Conservation (phyloP, 1,140 invertebrate genomes). For the Cydia pomonella region DNA sequence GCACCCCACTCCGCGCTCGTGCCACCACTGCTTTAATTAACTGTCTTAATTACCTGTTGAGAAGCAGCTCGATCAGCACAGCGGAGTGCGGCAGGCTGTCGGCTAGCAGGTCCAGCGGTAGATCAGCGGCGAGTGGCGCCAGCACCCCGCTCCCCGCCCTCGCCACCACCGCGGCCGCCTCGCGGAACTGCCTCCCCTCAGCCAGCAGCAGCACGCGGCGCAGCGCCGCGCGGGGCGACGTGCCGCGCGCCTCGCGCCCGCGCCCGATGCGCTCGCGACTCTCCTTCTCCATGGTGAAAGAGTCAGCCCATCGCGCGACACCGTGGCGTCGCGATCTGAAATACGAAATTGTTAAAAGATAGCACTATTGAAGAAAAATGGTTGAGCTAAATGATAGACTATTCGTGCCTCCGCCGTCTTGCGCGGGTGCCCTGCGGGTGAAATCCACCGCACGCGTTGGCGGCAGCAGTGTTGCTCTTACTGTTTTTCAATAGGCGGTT, state of each 20-base stretch:
- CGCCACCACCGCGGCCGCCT: conserved; percentile 89
- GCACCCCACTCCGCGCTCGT: conserved; percentile 86
- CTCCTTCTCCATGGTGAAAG: conserved; percentile 79
- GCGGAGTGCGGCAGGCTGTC: conserved; percentile 93
- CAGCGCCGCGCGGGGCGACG: conserved; percentile 87
- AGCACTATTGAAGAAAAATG: too few relatives aligned
- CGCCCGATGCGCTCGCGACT: conserved; percentile 82
- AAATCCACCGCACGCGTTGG: too few relatives aligned
- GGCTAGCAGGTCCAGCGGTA: conserved; percentile 92
- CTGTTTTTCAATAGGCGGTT: too few relatives aligned
- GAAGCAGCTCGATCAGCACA: conserved; percentile 91
- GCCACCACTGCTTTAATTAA: conserved; percentile 88
- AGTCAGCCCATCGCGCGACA: conserved; percentile 65
- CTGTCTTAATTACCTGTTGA: conserved; percentile 88
- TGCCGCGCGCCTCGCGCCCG: conserved; percentile 82
- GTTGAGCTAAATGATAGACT: too few relatives aligned
- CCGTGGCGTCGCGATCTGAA: too few relatives aligned
- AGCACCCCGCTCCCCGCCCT: conserved; percentile 88
- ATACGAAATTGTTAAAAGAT: too few relatives aligned
- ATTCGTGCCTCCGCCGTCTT: too few relatives aligned
- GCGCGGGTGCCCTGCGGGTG: too few relatives aligned
- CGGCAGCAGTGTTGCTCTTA: too few relatives aligned
- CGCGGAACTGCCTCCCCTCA: conserved; percentile 89
- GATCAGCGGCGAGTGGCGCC: conserved; percentile 86
- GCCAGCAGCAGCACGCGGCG: conserved; percentile 87